Evolutionary conservation across 2,888 invertebrate species (phyloP).

Genomic region (Sphaerophoria taeniata): DNA sequence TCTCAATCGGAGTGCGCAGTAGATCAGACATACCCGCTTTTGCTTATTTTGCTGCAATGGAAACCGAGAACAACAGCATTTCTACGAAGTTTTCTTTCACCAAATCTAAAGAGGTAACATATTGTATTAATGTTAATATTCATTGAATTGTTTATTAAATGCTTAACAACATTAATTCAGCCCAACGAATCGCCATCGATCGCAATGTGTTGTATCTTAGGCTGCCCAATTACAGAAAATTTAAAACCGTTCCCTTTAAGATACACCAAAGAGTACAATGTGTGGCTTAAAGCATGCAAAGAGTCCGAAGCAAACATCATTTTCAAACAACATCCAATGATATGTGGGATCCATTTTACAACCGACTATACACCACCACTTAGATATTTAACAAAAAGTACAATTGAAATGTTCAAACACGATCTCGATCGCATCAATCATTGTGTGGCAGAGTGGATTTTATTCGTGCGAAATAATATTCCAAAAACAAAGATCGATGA

Average conservation of each 20-base stretch:
- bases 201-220: conserved; percentile 38
- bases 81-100: neutral
- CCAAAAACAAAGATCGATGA: neutral
- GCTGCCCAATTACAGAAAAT: conserved; percentile 21
- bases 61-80: neutral
- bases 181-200: neutral
- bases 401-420: neutral
- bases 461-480: neutral
- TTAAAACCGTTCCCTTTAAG: conserved; percentile 22
- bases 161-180: too few relatives aligned
- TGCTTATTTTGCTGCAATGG: neutral
- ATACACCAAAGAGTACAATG: neutral
- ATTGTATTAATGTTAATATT: neutral
- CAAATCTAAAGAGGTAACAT: neutral
- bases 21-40: neutral
- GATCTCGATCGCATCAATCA: conserved; percentile 24
- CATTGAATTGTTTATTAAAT: neutral
- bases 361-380: neutral
- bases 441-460: conserved; percentile 46
- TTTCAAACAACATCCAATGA: conserved; percentile 21
- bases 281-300: conserved; percentile 37
- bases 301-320: conserved; percentile 15
- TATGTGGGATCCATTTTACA: conserved; percentile 35
- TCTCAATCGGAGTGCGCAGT: neutral
- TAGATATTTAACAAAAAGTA: conserved; percentile 4